phyloP scores from a whole-genome alignment of 1,140 invertebrate genomes.

The Pogonomyrmex barbatus region DNA sequence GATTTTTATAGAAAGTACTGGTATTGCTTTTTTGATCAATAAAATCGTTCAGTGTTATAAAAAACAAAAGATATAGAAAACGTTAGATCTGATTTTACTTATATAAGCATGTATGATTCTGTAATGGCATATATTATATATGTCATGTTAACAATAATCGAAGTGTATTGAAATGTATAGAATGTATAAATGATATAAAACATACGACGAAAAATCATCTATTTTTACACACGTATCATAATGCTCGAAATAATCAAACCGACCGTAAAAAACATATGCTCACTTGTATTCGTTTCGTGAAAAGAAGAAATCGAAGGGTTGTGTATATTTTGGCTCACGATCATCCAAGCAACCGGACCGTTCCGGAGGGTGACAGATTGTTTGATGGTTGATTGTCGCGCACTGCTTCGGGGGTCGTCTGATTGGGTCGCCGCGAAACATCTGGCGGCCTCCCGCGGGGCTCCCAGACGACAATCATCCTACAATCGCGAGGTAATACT shows the following conservation, averaged over 20 bases:
- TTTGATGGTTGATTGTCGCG: constrained; percentile 86
- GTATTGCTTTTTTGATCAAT: background rate
- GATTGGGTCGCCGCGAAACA: constrained; percentile 86
- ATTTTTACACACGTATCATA: constrained; percentile 27
- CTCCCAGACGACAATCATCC: constrained; percentile 84
- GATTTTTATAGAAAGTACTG: background rate
- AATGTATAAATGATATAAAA: background rate
- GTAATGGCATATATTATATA: background rate
- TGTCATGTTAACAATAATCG: background rate
- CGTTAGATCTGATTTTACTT: background rate
- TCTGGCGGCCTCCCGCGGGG: constrained; percentile 86
- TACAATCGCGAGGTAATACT: constrained; percentile 85
- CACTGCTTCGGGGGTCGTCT: constrained; percentile 84
- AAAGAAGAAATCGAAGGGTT: constrained; percentile 67
- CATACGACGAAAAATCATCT: background rate
- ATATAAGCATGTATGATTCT: background rate
- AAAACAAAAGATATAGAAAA: background rate
- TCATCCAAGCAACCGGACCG: constrained; percentile 77
- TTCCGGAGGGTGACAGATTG: constrained; percentile 83
- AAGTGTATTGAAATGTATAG: background rate
- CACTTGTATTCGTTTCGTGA: constrained; percentile 73
- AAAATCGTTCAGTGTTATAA: constrained; percentile 4
- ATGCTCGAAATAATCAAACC: constrained; percentile 81
- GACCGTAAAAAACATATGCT: constrained; percentile 83
- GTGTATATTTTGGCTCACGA: constrained; percentile 77